Evolutionary conservation across 2,888 invertebrate species (phyloP).

Genomic region (Agonum fuliginosum): DNA sequence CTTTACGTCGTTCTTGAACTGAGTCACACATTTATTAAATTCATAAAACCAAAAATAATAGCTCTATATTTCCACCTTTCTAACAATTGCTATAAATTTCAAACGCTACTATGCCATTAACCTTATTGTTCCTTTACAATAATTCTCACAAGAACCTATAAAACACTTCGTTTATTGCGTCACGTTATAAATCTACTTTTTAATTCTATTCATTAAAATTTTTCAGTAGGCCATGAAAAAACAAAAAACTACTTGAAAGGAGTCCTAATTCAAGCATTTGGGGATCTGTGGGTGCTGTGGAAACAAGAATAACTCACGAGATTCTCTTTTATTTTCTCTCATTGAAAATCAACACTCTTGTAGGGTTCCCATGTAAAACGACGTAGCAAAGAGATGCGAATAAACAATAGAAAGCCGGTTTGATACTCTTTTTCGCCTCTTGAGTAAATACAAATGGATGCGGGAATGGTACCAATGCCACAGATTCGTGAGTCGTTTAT

Average conservation of each 20-base stretch:
- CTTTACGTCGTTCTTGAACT: not conserved
- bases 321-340: conserved; percentile 25
- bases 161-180: not conserved
- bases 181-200: not conserved
- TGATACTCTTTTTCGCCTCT: conserved; percentile 11
- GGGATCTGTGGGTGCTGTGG: not conserved
- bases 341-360: conserved; percentile 26
- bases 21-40: not conserved
- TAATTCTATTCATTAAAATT: not conserved
- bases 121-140: not conserved
- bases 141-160: not conserved
- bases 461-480: not conserved
- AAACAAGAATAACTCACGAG: conserved; percentile 10
- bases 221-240: not conserved
- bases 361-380: conserved; percentile 19
- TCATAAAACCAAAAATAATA: conserved; percentile 18
- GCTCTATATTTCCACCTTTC: not conserved
- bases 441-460: conserved; percentile 24
- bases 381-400: conserved; percentile 8
- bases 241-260: not conserved
- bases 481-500: conserved; percentile 26
- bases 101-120: conserved; percentile 13
- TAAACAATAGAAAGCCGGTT: conserved; percentile 19
- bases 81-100: conserved; percentile 1
- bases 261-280: not conserved